Conservation (phyloP, 2,113 vertebrate species). For the Cromileptes altivelis region DNA sequence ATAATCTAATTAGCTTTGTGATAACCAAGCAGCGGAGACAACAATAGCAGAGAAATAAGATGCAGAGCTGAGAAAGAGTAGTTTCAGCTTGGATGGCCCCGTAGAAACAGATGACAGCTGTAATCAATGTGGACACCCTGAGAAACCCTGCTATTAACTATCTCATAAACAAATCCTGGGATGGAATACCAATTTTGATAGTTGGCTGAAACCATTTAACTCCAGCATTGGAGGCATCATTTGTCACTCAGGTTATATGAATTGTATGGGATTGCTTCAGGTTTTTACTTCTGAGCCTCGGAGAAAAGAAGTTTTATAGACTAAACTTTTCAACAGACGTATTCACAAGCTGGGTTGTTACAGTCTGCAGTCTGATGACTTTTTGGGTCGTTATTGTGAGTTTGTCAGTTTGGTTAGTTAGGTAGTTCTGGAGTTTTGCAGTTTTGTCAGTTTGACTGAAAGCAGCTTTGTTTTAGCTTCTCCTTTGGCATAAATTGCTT, state of each 20-base stretch:
- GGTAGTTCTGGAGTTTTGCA: background rate
- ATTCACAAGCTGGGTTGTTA: background rate
- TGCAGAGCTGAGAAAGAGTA: background rate
- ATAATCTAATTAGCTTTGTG: constrained; percentile 51
- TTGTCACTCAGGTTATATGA: constrained; percentile 48
- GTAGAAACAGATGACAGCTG: constrained; percentile 46
- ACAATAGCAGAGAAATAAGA: constrained; percentile 37
- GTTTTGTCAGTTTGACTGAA: constrained; percentile 13
- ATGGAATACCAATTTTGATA: constrained; percentile 44
- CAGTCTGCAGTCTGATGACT: constrained; percentile 7
- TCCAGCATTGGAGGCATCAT: constrained; percentile 35
- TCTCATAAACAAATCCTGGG: constrained; percentile 63
- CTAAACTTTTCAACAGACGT: constrained; percentile 3
- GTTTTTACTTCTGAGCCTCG: constrained; percentile 9
- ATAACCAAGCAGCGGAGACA: constrained; percentile 28
- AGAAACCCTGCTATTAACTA: constrained; percentile 62
- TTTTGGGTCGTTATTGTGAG: background rate
- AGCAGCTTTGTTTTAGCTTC: background rate
- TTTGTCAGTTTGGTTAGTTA: constrained; percentile 11
- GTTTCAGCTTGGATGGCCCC: constrained; percentile 9
- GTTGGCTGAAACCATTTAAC: constrained; percentile 19
- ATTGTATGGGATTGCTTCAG: constrained; percentile 20
- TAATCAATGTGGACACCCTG: constrained; percentile 64
- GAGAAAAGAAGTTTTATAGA: constrained; percentile 21
- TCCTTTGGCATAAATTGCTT: background rate